phyloP scores from a whole-genome alignment of 2,113 vertebrate genomes.

The Nerophis ophidion region DNA sequence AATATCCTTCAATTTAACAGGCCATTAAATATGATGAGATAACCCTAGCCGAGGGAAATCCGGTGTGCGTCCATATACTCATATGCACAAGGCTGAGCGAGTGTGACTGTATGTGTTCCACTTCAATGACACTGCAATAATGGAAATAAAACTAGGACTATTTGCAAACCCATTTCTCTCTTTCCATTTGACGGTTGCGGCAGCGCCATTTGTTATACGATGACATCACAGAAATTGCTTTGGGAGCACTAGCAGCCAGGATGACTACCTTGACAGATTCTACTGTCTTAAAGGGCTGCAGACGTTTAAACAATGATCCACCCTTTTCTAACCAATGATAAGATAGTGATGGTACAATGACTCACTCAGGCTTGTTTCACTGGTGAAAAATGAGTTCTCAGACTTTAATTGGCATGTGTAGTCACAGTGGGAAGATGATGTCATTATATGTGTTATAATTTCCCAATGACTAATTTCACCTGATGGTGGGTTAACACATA shows the following conservation, averaged over 20 bases:
- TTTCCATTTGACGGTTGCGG: constrained; percentile 50
- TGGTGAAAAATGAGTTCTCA: constrained; percentile 32
- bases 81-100: constrained; percentile 15
- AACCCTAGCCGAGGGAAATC: constrained; percentile 35
- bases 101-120: constrained; percentile 51
- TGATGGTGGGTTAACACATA: constrained; percentile 23
- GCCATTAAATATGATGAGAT: constrained; percentile 60
- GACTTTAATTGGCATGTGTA: constrained; percentile 36
- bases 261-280: constrained; percentile 56
- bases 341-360: neutral
- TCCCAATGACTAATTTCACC: constrained; percentile 12
- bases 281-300: constrained; percentile 31
- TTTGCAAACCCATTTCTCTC: constrained; percentile 57
- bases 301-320: constrained; percentile 25
- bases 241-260: constrained; percentile 48
- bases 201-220: constrained; percentile 52
- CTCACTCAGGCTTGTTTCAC: constrained; percentile 35
- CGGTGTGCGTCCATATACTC: constrained; percentile 12
- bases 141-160: constrained; percentile 60
- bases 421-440: constrained; percentile 11
- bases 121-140: constrained; percentile 55
- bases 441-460: no score
- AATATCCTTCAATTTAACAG: constrained; percentile 61
- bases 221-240: constrained; percentile 57
- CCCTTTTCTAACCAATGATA: constrained; percentile 13